Base-by-base conservation (phyloP, 2,113 vertebrate species). In the Lota lota region DNA sequence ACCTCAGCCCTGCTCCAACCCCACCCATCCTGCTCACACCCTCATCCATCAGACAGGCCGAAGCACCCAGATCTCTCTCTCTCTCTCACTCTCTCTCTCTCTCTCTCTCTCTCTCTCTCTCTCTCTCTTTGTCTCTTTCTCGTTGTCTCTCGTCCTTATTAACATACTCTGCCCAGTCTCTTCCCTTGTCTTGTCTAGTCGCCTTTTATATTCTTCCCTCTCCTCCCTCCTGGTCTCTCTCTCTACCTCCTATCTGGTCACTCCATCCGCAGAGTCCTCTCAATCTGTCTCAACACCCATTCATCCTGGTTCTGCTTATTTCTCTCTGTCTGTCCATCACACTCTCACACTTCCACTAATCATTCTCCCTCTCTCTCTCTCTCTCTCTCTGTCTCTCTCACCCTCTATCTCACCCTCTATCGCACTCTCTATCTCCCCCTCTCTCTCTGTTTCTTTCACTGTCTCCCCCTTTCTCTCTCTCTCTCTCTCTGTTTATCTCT, bases 1-100 rank as follows among this genome's bases (percentile, higher is more conserved):
- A 93, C 93, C 92, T 91, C 88, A 85, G 92, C 92, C 92, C 91
- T 14, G 15, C 58, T 21, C 12, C 60, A 18, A 10, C 36, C 33
- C 62, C 62, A 20, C 33, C 63, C 16, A 33, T 5, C 84, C 81
- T 79, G 61, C 88, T 47, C 83, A 93, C 94, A 94, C 94, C 94
- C 95, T 94, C 95, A 98, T 99, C 95, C 94, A 93, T 97, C 97
- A 98, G 94, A 84, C 88, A 90, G 90, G 92, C 91, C 91, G 89
- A 90, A 93, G 89, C 92, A 91, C 88, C 90, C 92, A 92, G 93
- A 82, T 73, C 79, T 68, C 68, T 22, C 64, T 69, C 57, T 56
- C 74, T 21, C 40, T 72, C 78, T 63, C 16, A 21, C 57, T 60
- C 66, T 22, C n/a, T 58, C 24, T 20, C 54, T 67, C 22, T 19